Base-by-base conservation (phyloP, 2,797 vertebrate species). In the Aphelocoma californica region DNA sequence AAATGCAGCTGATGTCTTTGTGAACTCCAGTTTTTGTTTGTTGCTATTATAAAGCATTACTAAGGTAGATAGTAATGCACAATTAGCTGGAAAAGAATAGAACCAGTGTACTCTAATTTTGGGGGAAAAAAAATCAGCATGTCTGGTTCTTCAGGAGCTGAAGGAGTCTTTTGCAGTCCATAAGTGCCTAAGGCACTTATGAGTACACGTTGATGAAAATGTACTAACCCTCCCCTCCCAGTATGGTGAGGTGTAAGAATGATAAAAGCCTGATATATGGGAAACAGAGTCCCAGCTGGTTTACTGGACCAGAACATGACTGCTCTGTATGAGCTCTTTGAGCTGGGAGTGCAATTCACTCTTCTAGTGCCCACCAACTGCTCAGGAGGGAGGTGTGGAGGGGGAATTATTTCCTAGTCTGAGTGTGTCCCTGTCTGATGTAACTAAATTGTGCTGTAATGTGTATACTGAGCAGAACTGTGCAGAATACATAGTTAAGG, bases 1-100 rank as follows among this genome's bases (percentile, higher is more conserved):
- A 93, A 93, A 89, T 32, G 70, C 70, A 90, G 66, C 79, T 89
- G 71, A 80, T 61, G 8, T 85, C 96, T 96, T 93, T 12, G 4
- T 73, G 88, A 93, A 87, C 92, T 70, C 54, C 62, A n/a, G 2
- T 31, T 94, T 91, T 69, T 61, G 56, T 36, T 34, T 31, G 65
- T 89, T 91, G 65, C 53, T 90, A 8, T 85, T 93, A 80, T 53
- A 70, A 73, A 58, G 26, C 47, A 74, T 85, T 92, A 24, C 36
- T 78, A 40, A 78, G 50, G 70, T 88, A 73, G 67, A 29, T 24
- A n/a, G 38, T 72, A 66, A 75, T 45, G 44, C 48, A 45, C n/a
- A 75, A 57, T 48, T 91, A 86, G 34, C 10, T 56, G 34, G 12
- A 74, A 57, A 64, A 67, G 44, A 75, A 50, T 18, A 73, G 62